A percentile compares a stretch with the other conserved stretches of the same genome.
Evolutionary conservation across 2,888 invertebrate genomes (phyloP).

Genomic region (Ormia ochracea): DNA sequence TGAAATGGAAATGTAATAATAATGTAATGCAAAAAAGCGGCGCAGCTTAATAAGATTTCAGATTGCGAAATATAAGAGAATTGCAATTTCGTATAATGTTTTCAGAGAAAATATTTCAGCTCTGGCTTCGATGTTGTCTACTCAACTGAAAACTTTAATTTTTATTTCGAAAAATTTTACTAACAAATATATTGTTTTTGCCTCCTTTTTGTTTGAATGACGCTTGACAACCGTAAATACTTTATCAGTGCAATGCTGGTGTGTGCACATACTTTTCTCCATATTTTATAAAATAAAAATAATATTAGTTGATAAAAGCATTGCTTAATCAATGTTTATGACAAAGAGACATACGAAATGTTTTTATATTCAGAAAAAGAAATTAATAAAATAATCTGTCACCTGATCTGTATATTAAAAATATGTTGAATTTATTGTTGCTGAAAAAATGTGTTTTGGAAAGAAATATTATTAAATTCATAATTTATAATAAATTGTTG

Average conservation of each 20-base stretch:
- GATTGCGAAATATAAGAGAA: too few relatives aligned
- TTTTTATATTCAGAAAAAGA: neutral
- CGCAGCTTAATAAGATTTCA: too few relatives aligned
- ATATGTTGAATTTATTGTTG: neutral
- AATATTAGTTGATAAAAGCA: neutral
- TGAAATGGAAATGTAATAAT: too few relatives aligned
- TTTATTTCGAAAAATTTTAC: neutral
- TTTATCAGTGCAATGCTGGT: constrained; percentile 5
- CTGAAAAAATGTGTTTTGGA: neutral
- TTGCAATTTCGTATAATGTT: too few relatives aligned
- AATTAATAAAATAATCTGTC: neutral
- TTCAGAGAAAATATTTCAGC: too few relatives aligned
- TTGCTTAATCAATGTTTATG: neutral
- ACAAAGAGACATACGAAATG: neutral
- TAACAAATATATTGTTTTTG: neutral
- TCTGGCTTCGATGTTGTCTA: too few relatives aligned
- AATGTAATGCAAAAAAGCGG: too few relatives aligned
- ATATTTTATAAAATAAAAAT: neutral
- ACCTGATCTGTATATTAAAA: neutral
- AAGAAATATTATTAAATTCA: neutral
- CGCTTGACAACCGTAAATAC: constrained; percentile 17
- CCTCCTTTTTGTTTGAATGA: neutral
- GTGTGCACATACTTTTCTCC: neutral
- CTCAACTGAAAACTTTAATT: too few relatives aligned
- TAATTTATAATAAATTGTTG: neutral